Base-by-base conservation (phyloP, 2,113 vertebrate species). In the Pandion haliaetus region DNA sequence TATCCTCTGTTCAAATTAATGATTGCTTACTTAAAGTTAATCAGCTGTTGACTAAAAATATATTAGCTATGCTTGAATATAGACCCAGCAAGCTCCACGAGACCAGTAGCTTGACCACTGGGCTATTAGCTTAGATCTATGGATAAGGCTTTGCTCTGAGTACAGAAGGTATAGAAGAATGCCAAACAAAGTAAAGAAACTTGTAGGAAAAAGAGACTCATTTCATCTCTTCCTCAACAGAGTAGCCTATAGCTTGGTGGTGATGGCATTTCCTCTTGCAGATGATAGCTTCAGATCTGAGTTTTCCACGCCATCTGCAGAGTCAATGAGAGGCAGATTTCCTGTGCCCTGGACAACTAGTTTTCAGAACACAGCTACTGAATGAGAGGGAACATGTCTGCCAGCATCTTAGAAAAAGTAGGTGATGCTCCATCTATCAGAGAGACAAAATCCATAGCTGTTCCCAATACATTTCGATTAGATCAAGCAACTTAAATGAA, bases 11-110 rank as follows among this genome's bases (percentile, higher is more conserved):
- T 80, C 66, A 77, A 58, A 61, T 14, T 72, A 88, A 80, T 70
- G 58, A 90, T 88, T 88, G 36, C 58, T 93, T 82, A 58, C 26
- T 91, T 91, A 89, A 76, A 13, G 67, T 80, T 80, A 88, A 77
- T 92, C 63, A 93, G 21, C 14, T 82, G 54, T 65, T 93, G 71
- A 80, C 49, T 57, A 67, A 76, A 76, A 88, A 82, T 69, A 17
- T 31, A 38, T 66, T 77, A 71, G 5, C 20, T 49, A 49, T 34
- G 40, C 34, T 61, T 95, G 58, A 77, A 83, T 80, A 80, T 12
- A 86, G 57, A 57, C 31, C 14, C 34, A 65, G 58, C 18, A 72
- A 65, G 20, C 44, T 80, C 49, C 1, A 0, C 0, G 1, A 19
- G 40, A 80, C 44, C 31, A 86, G 62, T 44, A 82, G 34, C 57